A percentile compares a stretch with the other conserved stretches of the same genome.
Conservation (phyloP, 1,140 invertebrate genomes). For the Nasonia vitripennis region DNA sequence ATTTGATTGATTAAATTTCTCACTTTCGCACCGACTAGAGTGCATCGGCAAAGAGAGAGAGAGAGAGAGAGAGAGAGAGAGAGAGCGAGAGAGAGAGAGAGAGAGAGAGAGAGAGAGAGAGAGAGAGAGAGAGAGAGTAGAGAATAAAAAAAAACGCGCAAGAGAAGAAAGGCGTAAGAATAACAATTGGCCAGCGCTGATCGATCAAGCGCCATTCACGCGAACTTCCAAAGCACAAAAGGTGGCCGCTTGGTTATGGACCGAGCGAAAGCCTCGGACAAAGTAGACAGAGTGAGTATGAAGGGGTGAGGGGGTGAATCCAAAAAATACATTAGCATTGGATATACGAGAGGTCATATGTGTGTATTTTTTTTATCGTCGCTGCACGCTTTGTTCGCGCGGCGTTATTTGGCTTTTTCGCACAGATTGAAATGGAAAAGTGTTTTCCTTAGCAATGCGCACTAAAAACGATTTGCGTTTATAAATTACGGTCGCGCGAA, state of each 20-base stretch:
- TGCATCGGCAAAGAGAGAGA: not conserved
- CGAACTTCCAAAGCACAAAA: not conserved
- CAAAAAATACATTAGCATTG: slow-evolving; percentile 12
- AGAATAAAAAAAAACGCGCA: not conserved
- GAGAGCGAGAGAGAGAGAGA: not conserved
- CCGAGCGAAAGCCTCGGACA: not conserved
- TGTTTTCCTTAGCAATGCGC: not conserved
- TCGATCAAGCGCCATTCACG: not conserved
- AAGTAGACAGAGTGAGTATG: not conserved
- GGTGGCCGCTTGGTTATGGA: not conserved
- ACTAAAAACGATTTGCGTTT: not conserved
- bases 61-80: not conserved
- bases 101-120: too few relatives aligned
- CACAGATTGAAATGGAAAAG: slow-evolving; percentile 14
- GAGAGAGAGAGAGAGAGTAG: not conserved
- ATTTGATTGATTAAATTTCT: slow-evolving; percentile 45
- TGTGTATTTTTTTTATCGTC: not conserved
- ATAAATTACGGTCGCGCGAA: not conserved
- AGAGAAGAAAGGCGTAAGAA: slow-evolving; percentile 8
- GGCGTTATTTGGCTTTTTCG: slow-evolving; percentile 12
- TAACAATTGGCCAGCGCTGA: slow-evolving; percentile 2
- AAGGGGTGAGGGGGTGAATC: not conserved
- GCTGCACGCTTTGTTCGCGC: not conserved
- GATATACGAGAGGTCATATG: not conserved
- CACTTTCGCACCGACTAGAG: slow-evolving; percentile 7